These are phyloP conservation scores for Cetonia aurata DNA, from an alignment of 2,888 invertebrate genomes.

Conservation along the genomic window DNA sequence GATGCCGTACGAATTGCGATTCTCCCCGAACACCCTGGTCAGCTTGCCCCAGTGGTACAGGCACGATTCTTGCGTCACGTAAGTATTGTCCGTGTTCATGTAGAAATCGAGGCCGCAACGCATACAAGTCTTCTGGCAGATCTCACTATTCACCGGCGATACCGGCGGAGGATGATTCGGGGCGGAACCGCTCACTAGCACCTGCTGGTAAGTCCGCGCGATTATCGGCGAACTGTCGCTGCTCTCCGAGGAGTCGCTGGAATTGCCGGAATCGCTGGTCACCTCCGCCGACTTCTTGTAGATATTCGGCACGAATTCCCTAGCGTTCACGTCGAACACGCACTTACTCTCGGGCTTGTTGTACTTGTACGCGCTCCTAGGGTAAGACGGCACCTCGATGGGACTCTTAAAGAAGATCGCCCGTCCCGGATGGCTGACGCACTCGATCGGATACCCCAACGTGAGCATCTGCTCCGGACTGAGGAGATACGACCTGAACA, in stretches of 20 bases:
- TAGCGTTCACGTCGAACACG: conserved; percentile 75
- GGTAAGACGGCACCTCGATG: conserved; percentile 45
- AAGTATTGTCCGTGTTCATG: conserved; percentile 78
- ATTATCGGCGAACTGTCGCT: conserved; percentile 39
- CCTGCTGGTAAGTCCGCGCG: conserved; percentile 39
- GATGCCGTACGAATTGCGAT: conserved; percentile 1
- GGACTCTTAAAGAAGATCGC: conserved; percentile 73
- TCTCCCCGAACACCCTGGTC: conserved; percentile 60
- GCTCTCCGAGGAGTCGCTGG: conserved; percentile 62
- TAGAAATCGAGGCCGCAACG: conserved; percentile 81
- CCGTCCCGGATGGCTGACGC: conserved; percentile 71
- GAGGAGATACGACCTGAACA: conserved; percentile 74
- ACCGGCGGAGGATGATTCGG: background rate
- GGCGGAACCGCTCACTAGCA: conserved; percentile 26
- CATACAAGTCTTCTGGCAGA: conserved; percentile 68
- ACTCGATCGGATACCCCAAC: conserved; percentile 80
- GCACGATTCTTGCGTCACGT: conserved; percentile 81
- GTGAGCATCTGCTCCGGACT: conserved; percentile 73
- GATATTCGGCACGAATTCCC: conserved; percentile 73
- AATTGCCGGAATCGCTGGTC: conserved; percentile 66
- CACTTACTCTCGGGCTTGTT: conserved; percentile 38
- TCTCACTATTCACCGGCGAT: conserved; percentile 7
- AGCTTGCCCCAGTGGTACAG: conserved; percentile 91
- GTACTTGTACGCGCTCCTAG: conserved; percentile 36
- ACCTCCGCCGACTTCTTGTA: conserved; percentile 29